phyloP scores from a whole-genome alignment of 2,113 vertebrate species.

The Tragulus kanchil region DNA sequence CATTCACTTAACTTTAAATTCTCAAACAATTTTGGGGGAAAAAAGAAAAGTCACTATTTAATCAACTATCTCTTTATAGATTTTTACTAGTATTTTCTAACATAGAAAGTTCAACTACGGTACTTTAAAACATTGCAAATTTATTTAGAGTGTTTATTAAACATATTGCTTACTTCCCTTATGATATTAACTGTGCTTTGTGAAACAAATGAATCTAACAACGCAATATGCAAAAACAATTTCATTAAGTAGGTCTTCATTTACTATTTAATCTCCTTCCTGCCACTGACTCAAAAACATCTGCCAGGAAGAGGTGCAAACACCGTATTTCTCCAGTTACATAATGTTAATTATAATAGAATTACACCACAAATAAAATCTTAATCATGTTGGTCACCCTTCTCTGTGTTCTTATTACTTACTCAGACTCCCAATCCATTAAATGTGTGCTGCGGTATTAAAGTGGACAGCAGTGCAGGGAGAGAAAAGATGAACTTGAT shows the following conservation, averaged over 20 bases:
- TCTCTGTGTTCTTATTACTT: background rate
- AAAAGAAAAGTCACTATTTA: background rate
- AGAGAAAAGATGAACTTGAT: background rate
- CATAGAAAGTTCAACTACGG: background rate
- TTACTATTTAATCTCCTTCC: conserved; percentile 67
- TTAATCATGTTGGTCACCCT: conserved; percentile 56
- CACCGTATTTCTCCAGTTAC: conserved; percentile 58
- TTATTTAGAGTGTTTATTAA: background rate
- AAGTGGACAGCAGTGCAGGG: background rate
- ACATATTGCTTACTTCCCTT: background rate
- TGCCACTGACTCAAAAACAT: conserved; percentile 19
- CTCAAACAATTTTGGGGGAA: background rate
- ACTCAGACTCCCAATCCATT: conserved; percentile 10
- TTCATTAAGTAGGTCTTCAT: conserved; percentile 47
- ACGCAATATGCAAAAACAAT: conserved; percentile 1
- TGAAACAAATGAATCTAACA: conserved; percentile 43
- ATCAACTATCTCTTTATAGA: background rate
- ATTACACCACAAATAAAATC: conserved; percentile 61
- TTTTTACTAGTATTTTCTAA: background rate
- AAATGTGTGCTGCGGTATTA: background rate
- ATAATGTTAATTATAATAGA: conserved; percentile 72
- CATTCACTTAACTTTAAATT: background rate
- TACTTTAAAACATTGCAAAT: background rate
- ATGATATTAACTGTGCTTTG: conserved; percentile 34
- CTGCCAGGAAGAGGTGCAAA: conserved; percentile 54